Evolutionary conservation across 1,140 invertebrate species (phyloP), one percentile per base, ranked within the genome.

Genomic region (Acyrthosiphon pisum): DNA sequence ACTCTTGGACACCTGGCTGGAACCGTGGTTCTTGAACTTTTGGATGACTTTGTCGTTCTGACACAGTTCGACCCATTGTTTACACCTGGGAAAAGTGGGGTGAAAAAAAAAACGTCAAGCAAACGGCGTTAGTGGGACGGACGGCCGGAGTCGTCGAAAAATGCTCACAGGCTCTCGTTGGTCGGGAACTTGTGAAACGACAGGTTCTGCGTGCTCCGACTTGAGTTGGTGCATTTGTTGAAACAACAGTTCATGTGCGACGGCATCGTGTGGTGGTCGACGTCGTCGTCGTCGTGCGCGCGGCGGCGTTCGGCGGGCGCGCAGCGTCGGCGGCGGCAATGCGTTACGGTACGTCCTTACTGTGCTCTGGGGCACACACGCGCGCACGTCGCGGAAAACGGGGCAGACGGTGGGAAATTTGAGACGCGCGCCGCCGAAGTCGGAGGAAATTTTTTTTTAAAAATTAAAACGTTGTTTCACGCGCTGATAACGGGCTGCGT

Each of bases 191-290:
- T 93, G 81, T 93, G 91, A 44, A 93, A 93, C 35, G 91, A 93
- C 46, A 93, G 91, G 46, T 93, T 93, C 48, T 93, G 91, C n/a
- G 91, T 93, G 48, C 91, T 93, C 48, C 91, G 37, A 8, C 91
- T 93, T 6, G 91, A 93, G 35, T 93, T 93, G 7, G 91, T 93
- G 44, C 91, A 93, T 84, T 93, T 93, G 91, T 93, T 93, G 48
- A 93, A 93, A 93, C 91, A 93, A 53, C 91, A 93, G 48, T 93
- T 93, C 91, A 93, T 93, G 48, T 93, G 91, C 76, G 91, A 93
- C n/a, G 91, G 91, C 91, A 93, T 60, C 30, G 37, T 90, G 46
- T 88, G 46, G 30, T 48, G 46, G 14, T 30, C n/a, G n/a, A n/a
- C n/a, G n/a, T n/a, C 14, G 46, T n/a, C 7, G 30, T 35, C 87